phyloP scores from a whole-genome alignment of 2,113 vertebrate genomes.

The Lycaon pictus region DNA sequence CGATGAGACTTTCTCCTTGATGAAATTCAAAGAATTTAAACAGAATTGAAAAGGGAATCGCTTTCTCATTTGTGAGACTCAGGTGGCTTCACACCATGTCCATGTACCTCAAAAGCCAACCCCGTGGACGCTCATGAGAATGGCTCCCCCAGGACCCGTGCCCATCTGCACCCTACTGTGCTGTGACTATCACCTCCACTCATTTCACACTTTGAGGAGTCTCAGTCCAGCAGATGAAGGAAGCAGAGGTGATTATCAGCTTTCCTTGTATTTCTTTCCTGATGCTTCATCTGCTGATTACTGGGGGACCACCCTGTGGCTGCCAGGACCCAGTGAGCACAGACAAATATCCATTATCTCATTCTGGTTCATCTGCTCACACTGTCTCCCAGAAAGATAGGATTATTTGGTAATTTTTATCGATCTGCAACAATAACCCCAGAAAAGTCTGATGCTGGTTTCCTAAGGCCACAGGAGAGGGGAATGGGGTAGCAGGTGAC shows the following conservation, averaged over 20 bases:
- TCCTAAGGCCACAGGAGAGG: not conserved
- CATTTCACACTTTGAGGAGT: not conserved
- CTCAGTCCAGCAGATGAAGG: not conserved
- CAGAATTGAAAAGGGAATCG: not conserved
- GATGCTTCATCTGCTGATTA: rapidly evolving
- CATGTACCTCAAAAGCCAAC: rapidly evolving
- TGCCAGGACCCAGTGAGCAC: rapidly evolving
- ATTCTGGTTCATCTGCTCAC: not conserved
- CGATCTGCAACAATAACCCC: not conserved
- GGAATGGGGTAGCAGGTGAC: rapidly evolving
- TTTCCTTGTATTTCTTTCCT: rapidly evolving
- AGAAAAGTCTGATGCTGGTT: not conserved
- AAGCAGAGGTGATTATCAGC: rapidly evolving
- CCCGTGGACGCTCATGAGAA: rapidly evolving
- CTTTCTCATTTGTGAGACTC: not conserved
- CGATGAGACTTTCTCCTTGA: no score
- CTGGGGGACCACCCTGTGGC: rapidly evolving
- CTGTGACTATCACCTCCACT: not conserved
- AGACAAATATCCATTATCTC: rapidly evolving
- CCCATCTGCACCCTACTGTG: rapidly evolving
- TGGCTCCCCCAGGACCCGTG: rapidly evolving
- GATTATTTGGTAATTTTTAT: not conserved
- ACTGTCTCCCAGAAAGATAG: not conserved
- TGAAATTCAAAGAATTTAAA: not conserved
- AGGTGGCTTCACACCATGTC: rapidly evolving